phyloP scores from a whole-genome alignment of 1,140 invertebrate genomes.

The Medauroidea extradentata region DNA sequence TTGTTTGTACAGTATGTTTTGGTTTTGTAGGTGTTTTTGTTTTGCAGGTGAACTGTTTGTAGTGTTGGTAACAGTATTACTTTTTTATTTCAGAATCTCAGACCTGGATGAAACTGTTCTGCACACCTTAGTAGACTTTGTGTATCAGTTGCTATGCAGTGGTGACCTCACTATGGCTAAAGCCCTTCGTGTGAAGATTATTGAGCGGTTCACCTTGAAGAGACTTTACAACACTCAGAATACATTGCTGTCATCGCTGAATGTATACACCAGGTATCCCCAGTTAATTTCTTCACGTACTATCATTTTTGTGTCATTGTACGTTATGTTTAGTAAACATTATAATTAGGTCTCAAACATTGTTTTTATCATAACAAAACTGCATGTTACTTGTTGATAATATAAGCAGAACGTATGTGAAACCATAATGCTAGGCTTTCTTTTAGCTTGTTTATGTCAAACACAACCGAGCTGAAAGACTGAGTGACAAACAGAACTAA shows the following conservation, averaged over 20 bases:
- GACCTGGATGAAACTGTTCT: conserved; percentile 75
- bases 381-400: too few species aligned
- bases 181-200: conserved; percentile 80
- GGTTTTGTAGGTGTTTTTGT: conserved; percentile 1
- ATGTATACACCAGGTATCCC: conserved; percentile 33
- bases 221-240: conserved; percentile 49
- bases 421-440: too few species aligned
- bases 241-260: conserved; percentile 38
- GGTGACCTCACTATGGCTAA: conserved; percentile 85
- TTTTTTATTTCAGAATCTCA: conserved; percentile 44
- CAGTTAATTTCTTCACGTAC: too few species aligned
- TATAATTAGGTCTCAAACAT: too few species aligned
- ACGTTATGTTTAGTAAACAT: conserved; percentile 1
- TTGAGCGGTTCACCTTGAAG: conserved; percentile 79
- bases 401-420: too few species aligned
- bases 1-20: too few species aligned
- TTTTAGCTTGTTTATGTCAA: too few species aligned
- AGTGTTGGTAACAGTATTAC: conserved; percentile 6
- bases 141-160: conserved; percentile 82
- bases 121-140: conserved; percentile 81
- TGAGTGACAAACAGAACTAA: too few species aligned
- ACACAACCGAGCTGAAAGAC: too few species aligned
- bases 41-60: too few species aligned
- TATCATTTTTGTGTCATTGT: too few species aligned
- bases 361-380: too few species aligned